Evolutionary conservation across 2,113 vertebrate species (phyloP).

Genomic region (Callospermophilus lateralis): DNA sequence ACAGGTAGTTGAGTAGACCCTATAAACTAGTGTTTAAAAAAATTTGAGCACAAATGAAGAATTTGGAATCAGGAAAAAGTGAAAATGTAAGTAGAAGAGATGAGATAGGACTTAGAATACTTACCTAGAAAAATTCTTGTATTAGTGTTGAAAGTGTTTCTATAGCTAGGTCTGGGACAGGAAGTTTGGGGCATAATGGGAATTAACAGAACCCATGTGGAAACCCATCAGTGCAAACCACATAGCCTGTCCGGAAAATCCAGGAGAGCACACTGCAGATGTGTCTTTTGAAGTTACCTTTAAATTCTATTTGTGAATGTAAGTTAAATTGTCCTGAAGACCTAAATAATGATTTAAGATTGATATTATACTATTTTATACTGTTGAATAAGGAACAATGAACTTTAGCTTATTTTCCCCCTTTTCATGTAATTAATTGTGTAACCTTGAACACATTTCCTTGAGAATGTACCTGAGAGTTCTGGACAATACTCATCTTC

Average conservation of each 20-base stretch:
- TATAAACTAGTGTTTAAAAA: background rate
- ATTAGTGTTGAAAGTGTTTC: background rate
- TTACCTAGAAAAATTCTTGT: background rate
- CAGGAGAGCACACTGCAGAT: background rate
- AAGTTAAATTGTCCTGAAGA: background rate
- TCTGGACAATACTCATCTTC: background rate
- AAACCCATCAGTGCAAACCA: background rate
- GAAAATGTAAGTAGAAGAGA: background rate
- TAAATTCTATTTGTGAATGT: background rate
- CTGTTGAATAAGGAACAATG: background rate
- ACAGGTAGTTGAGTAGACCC: background rate
- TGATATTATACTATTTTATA: background rate
- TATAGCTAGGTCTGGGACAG: background rate
- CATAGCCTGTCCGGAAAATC: background rate
- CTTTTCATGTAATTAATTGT: background rate
- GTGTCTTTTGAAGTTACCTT: background rate
- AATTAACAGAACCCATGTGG: background rate
- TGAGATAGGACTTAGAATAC: background rate
- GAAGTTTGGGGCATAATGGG: background rate
- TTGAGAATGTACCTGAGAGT: background rate
- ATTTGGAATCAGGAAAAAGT: background rate
- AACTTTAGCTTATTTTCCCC: conserved; percentile 9
- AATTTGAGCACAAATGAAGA: background rate
- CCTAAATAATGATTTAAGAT: background rate
- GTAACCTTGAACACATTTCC: background rate